phyloP scores from a whole-genome alignment of 2,888 invertebrate species.

The Eupsilia transversa region DNA sequence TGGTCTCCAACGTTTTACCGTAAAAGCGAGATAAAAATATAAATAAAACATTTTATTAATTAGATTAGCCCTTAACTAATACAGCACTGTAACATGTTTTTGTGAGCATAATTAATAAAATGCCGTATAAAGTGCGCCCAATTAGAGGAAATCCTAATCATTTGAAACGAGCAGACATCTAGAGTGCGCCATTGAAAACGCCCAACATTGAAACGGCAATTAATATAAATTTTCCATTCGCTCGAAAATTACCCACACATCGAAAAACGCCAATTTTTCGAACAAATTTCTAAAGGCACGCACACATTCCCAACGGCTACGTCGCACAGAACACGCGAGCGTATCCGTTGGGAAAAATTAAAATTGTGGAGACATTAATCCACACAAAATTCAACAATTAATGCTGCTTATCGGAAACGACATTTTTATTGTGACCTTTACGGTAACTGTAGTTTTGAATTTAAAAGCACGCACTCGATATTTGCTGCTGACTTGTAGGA shows the following conservation, averaged over 20 bases:
- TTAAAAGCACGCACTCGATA: conserved; percentile 49
- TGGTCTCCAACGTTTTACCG: neutral
- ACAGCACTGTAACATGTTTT: conserved; percentile 8
- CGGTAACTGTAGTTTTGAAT: conserved; percentile 48
- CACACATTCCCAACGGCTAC: conserved; percentile 57
- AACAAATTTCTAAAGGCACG: neutral
- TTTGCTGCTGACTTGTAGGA: conserved; percentile 28
- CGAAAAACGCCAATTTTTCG: neutral
- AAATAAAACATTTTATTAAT: conserved; percentile 42
- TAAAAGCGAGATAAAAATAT: conserved; percentile 15
- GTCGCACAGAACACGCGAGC: conserved; percentile 32
- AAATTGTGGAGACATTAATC: conserved; percentile 60
- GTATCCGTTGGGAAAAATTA: conserved; percentile 61
- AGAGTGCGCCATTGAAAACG: neutral
- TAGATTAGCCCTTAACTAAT: conserved; percentile 21
- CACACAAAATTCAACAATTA: conserved; percentile 50
- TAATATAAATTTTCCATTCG: neutral
- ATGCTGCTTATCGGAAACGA: conserved; percentile 40
- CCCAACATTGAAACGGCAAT: neutral
- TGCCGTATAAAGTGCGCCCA: neutral
- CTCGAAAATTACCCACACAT: conserved; percentile 2
- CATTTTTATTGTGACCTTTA: conserved; percentile 63
- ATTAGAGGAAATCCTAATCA: conserved; percentile 14
- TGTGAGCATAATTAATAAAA: conserved; percentile 6
- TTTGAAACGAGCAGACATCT: neutral